Base-by-base conservation (phyloP, 1,140 invertebrate species). In the Campoletis sonorensis region DNA sequence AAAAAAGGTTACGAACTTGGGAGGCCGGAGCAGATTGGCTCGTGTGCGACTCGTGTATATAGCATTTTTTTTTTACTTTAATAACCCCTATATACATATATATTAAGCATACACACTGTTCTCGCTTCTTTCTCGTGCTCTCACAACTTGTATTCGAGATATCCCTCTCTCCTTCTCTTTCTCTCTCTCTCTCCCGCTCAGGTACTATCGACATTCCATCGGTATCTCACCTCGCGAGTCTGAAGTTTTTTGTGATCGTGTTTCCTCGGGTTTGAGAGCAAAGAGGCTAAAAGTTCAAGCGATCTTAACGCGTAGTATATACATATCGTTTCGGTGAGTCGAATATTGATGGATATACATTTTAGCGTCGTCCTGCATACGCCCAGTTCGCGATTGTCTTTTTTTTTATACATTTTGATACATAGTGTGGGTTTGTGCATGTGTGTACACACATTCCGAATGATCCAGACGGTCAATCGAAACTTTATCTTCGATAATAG, bases 271-370 rank as follows among this genome's bases (percentile, higher is more conserved):
- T 58, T 58, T 23, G 54, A 58, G 54, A 23, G 54, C 54, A 23
- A 58, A 58, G 54, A 58, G 54, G 54, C 54, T 58, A 58, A 58
- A 58, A 58, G 54, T 58, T 58, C 54, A 58, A 58, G 18, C 54
- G 54, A 13, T 23, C 18, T 18, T 4, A 4, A 58, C 54, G 18
- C 16, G 5, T 58, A n/a, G 13, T 58, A 58, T 58, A 58, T n/a
- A 58, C 54, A 58, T 58, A 58, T 58, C 1, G 18, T 58, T n/a
- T 58, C 11, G 54, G 54, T 58, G 54, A 23, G 54, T 58, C 16
- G 54, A 58, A 58, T 23, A 45, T 45, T 45, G 2, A 45, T 45
- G 8, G 40, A 13, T 45, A 45, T 45, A 45, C 13, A 45, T 45
- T 45, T 3, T 45, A 45, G 40, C 40, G 40, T 45, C 40, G 40